Percentiles rank a stretch among this genome's conserved stretches.
phyloP scores from a whole-genome alignment of 2,888 invertebrate species.

The Habrosyne pyritoides region DNA sequence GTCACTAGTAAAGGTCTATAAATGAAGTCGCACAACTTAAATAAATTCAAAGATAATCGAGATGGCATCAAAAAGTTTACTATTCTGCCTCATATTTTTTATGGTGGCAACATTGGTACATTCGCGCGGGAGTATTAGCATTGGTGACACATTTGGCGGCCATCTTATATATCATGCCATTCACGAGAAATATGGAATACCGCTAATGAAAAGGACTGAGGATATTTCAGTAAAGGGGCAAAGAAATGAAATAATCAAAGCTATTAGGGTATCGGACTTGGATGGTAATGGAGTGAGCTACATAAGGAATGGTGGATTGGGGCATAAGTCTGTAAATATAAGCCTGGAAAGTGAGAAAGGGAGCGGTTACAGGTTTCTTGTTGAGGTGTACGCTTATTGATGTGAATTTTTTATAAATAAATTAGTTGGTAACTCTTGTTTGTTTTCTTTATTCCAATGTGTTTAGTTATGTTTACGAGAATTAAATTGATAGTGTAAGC shows the following conservation, averaged over 20 bases:
- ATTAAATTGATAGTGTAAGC: too few relatives aligned
- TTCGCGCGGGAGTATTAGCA: constrained; percentile 8
- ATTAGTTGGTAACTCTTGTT: too few relatives aligned
- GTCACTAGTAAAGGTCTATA: background rate
- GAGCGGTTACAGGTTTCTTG: background rate
- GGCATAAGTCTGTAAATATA: background rate
- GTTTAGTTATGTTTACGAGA: too few relatives aligned
- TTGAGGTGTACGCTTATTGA: constrained; percentile 11
- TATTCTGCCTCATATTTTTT: constrained; percentile 7
- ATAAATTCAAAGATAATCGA: background rate
- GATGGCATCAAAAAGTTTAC: background rate
- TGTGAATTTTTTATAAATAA: too few relatives aligned
- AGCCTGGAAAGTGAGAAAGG: background rate
- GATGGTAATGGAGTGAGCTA: background rate
- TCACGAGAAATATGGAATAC: constrained; percentile 19
- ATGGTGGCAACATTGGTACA: constrained; percentile 10
- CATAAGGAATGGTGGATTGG: background rate
- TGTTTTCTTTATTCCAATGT: too few relatives aligned
- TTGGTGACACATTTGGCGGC: constrained; percentile 14
- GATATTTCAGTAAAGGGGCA: constrained; percentile 2
- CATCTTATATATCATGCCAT: constrained; percentile 20
- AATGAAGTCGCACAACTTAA: background rate
- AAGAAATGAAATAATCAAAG: background rate
- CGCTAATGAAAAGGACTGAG: constrained; percentile 20
- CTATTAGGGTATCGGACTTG: background rate